Evolutionary conservation across 2,113 vertebrate genomes (phyloP).

Genomic region (Polypterus bichir): DNA sequence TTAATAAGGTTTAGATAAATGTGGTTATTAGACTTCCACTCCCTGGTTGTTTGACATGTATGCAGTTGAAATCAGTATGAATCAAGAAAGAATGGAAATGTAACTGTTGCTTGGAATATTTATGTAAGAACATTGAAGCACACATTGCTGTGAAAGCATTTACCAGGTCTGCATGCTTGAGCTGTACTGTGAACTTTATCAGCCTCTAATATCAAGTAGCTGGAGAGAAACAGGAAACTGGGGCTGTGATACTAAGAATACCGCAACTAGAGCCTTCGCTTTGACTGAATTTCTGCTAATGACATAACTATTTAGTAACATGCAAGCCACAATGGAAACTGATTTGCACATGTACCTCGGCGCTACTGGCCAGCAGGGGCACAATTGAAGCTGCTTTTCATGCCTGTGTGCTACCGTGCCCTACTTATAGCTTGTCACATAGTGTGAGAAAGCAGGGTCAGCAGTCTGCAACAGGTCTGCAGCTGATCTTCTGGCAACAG

Average conservation of each 20-base stretch:
- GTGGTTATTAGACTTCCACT: background rate
- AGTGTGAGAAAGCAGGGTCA: too few species aligned
- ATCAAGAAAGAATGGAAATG: background rate
- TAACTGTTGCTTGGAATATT: background rate
- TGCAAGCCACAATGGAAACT: background rate
- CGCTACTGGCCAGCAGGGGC: background rate
- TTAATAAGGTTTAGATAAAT: background rate
- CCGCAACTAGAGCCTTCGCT: conserved; percentile 1
- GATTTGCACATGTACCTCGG: background rate
- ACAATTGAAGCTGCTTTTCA: too few species aligned
- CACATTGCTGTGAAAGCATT: background rate
- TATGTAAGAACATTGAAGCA: background rate
- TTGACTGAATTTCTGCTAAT: background rate
- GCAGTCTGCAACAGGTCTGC: too few species aligned
- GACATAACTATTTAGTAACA: conserved; percentile 8
- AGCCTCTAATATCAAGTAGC: background rate
- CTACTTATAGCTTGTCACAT: too few species aligned
- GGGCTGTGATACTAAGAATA: conserved; percentile 4
- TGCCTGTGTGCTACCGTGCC: too few species aligned
- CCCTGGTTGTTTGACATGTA: background rate
- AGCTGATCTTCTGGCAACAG: too few species aligned
- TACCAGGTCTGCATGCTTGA: background rate
- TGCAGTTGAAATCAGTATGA: background rate
- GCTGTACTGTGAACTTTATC: background rate
- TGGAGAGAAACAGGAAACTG: conserved; percentile 2